Conservation (phyloP, 1,140 invertebrate genomes). For the Wiebesia pumilae region DNA sequence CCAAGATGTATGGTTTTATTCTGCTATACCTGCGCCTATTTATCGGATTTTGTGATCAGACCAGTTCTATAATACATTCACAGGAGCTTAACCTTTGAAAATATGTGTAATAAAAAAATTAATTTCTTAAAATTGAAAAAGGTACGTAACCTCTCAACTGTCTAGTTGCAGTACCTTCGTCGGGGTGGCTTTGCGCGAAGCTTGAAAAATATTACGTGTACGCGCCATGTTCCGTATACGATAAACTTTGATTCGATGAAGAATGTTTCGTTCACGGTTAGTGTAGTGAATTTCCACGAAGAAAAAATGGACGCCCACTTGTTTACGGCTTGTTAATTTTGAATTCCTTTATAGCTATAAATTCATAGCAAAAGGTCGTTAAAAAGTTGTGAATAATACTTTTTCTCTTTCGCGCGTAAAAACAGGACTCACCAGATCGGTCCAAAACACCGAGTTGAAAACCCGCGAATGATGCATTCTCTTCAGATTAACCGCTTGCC, state of each 20-base stretch:
- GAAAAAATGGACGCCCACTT: not conserved
- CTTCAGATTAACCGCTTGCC: not conserved
- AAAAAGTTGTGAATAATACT: conserved; percentile 31
- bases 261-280: not conserved
- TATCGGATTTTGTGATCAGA: conserved; percentile 12
- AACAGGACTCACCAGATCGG: conserved; percentile 19
- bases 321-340: conserved; percentile 43
- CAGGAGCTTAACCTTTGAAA: conserved; percentile 5
- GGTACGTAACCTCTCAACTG: not conserved
- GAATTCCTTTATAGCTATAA: conserved; percentile 38
- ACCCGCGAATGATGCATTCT: conserved; percentile 5
- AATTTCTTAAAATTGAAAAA: not conserved
- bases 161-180: not conserved
- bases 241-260: not conserved
- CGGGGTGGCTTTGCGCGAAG: not conserved
- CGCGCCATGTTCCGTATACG: not conserved
- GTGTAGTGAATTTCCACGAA: not conserved
- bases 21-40: conserved; percentile 22
- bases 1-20: conserved; percentile 27
- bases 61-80: conserved; percentile 27
- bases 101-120: not conserved
- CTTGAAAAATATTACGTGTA: not conserved
- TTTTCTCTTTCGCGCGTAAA: not conserved
- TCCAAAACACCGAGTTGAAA: conserved; percentile 18
- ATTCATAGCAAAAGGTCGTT: conserved; percentile 36